Conservation (phyloP, 2,113 vertebrate species). For the Psilopsiagon aymara region DNA sequence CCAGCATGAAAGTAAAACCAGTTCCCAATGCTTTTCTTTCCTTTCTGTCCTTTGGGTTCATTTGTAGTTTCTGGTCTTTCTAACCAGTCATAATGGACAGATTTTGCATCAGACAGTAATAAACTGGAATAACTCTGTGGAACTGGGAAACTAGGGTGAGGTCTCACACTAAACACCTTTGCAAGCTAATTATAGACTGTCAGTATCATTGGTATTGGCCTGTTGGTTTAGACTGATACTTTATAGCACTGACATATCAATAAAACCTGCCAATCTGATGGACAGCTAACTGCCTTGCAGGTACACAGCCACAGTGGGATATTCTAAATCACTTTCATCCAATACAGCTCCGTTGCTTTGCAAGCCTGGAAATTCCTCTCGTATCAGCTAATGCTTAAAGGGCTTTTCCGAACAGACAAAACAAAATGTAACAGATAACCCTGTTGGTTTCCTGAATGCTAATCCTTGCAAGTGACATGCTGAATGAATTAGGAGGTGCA, state of each 20-base stretch:
- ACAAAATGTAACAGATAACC: neutral
- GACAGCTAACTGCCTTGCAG: conserved; percentile 18
- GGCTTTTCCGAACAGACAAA: neutral
- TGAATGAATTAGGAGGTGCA: neutral
- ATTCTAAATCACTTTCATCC: conserved; percentile 11
- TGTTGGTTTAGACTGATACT: neutral
- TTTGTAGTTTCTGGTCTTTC: neutral
- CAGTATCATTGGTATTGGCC: neutral
- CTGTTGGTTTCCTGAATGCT: neutral
- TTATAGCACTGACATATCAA: neutral
- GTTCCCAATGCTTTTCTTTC: neutral
- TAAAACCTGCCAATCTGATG: conserved; percentile 29
- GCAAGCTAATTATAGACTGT: neutral
- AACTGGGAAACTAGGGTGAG: neutral
- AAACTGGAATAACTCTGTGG: neutral
- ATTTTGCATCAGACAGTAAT: neutral
- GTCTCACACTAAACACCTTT: neutral
- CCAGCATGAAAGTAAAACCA: neutral
- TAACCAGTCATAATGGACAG: neutral
- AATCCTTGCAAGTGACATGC: neutral
- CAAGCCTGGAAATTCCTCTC: conserved; percentile 6
- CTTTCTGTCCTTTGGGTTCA: neutral
- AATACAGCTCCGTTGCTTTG: neutral
- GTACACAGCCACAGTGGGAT: conserved; percentile 5
- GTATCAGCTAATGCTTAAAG: neutral